phyloP scores from a whole-genome alignment of 2,113 vertebrate species.

The Hyla sarda region DNA sequence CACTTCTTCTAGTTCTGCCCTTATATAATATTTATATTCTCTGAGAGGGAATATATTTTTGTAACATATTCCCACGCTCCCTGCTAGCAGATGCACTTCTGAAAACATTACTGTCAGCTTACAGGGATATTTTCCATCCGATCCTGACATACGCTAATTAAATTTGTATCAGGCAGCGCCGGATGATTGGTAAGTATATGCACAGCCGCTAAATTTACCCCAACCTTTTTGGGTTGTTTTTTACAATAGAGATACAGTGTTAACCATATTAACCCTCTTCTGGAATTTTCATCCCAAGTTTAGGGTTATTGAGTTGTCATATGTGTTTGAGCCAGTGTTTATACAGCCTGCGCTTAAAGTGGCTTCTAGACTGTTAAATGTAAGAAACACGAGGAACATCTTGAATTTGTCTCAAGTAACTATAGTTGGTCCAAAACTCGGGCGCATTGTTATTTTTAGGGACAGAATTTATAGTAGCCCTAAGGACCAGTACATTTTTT shows the following conservation, averaged over 20 bases:
- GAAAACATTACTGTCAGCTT: slow-evolving; percentile 58
- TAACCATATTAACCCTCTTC: neutral
- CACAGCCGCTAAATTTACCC: slow-evolving; percentile 32
- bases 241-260: neutral
- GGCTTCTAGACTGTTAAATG: no score
- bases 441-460: no score
- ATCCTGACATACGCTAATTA: slow-evolving; percentile 58
- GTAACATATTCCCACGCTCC: slow-evolving; percentile 55
- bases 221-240: neutral
- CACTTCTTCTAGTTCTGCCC: slow-evolving; percentile 2
- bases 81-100: slow-evolving; percentile 55
- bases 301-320: no score
- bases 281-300: neutral
- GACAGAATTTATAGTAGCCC: no score
- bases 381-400: no score
- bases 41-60: slow-evolving; percentile 57
- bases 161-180: slow-evolving; percentile 44
- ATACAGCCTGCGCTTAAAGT: no score
- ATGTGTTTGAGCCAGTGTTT: no score
- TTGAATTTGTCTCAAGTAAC: no score
- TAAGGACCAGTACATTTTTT: no score
- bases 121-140: slow-evolving; percentile 56
- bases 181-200: slow-evolving; percentile 52
- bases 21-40: slow-evolving; percentile 59
- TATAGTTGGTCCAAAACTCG: no score